Evolutionary conservation across 1,140 invertebrate species (phyloP), one percentile per base, ranked within the genome.

Genomic region (Phenacoccus solenopsis): DNA sequence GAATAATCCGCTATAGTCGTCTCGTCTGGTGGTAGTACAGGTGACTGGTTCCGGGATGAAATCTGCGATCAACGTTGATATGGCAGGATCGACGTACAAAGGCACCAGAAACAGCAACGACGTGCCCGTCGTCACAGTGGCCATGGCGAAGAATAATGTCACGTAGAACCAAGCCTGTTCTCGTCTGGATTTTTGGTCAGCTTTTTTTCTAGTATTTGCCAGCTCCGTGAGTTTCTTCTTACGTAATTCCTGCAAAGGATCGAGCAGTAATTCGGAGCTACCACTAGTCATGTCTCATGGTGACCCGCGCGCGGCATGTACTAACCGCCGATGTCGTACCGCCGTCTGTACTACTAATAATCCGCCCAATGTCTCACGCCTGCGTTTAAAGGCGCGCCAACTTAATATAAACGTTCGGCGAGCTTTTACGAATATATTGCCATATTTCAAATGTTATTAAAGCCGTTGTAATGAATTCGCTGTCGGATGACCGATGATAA

Each of bases 71-170:
- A 94, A 79, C 3, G 91, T 93, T 74, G 90, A 91, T 72, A 94
- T 86, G n/a, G 91, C 91, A 27, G 91, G 90, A 79, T 94, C 89
- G 49, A 93, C 90, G 79, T 93, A 91, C n/a, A 93, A 82, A 57
- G 91, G 91, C 57, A 93, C 90, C 57, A 93, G 82, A 80, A 94
- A 93, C 32, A 93, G 83, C 28, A 94, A 82, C 1, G 90, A 89
- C 27, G 90, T 89, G 38, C 88, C 88, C 35, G 90, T 89, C 67
- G 88, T 88, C 73, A 90, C 88, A 49, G 90, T 86, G 68, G 89
- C 83, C 74, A 90, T 83, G 56, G 87, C 89, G 71, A 92, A 81
- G 72, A 88, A 84, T 67, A 88, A 88, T 68, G 90, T 91, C 70
- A 87, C 85, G 80, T 91, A 91, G 76, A 90, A 88, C 72, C 87